A percentile compares a stretch with the other conserved stretches of the same genome.
These are phyloP conservation scores for Brachionus koreanus DNA, from an alignment of 1,140 invertebrate species.

Conservation along the genomic window DNA sequence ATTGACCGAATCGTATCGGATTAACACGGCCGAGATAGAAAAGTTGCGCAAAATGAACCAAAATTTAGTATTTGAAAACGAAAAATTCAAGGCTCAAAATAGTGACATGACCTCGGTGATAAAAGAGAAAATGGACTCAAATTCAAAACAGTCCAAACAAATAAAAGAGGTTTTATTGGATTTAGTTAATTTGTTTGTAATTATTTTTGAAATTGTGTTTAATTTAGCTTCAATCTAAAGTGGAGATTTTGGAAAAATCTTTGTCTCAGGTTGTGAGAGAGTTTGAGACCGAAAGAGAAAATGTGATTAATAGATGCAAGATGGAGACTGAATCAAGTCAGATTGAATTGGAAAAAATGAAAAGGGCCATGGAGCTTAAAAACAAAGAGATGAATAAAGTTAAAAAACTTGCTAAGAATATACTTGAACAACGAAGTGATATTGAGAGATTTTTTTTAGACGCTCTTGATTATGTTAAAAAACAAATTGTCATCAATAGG, in stretches of 20 bases:
- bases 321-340: constrained; percentile 52
- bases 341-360: constrained; percentile 54
- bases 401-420: constrained; percentile 57
- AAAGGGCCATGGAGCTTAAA: constrained; percentile 56
- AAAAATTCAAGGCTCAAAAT: constrained; percentile 51
- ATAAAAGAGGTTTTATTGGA: constrained; percentile 52
- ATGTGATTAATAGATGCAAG: constrained; percentile 48
- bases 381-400: constrained; percentile 58
- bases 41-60: constrained; percentile 49
- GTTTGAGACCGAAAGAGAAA: constrained; percentile 52
- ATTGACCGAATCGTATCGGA: constrained; percentile 53
- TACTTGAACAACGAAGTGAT: constrained; percentile 57
- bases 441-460: constrained; percentile 58
- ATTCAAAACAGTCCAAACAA: constrained; percentile 51
- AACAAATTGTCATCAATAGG: constrained; percentile 50
- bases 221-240: constrained; percentile 51
- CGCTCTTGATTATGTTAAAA: constrained; percentile 53
- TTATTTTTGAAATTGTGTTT: constrained; percentile 13
- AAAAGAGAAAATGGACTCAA: constrained; percentile 53
- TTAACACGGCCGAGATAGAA: constrained; percentile 50
- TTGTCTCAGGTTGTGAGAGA: constrained; percentile 55
- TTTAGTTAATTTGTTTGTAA: not conserved
- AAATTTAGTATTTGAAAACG: constrained; percentile 49
- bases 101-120: constrained; percentile 54
- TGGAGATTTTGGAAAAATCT: constrained; percentile 53